Evolutionary conservation across 2,888 invertebrate species (phyloP).

Genomic region (Sarcophaga carnaria): DNA sequence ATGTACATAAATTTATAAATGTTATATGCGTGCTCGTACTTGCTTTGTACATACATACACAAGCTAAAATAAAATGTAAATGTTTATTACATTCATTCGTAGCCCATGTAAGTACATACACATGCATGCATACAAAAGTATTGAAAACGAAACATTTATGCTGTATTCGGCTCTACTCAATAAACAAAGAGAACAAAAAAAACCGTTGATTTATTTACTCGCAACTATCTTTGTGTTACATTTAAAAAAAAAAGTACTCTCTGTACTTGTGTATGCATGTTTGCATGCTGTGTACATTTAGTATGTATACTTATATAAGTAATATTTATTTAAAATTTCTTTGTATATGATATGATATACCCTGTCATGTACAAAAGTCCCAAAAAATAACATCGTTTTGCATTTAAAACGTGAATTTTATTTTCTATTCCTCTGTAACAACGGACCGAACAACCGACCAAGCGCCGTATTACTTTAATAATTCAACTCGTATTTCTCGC

Average conservation of each 20-base stretch:
- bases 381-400: conserved; percentile 19
- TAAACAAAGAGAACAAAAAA: no score
- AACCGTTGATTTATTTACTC: no score
- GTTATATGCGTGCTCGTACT: background rate
- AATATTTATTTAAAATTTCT: no score
- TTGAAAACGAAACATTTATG: conserved; percentile 32
- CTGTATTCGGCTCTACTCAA: no score
- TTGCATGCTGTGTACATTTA: background rate
- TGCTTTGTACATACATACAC: background rate
- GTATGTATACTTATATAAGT: no score
- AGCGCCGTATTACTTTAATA: conserved; percentile 42
- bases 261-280: background rate
- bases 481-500: conserved; percentile 4
- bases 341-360: no score
- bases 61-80: conserved; percentile 7
- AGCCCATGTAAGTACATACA: background rate
- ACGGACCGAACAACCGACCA: conserved; percentile 21
- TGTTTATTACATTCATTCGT: no score
- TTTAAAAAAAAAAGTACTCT: no score
- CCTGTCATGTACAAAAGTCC: conserved; percentile 20
- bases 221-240: no score
- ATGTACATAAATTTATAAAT: no score
- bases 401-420: conserved; percentile 34
- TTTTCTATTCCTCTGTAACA: conserved; percentile 32
- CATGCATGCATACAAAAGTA: conserved; percentile 15